These are phyloP conservation scores for Austrolebias charrua DNA, from an alignment of 2,797 vertebrate genomes.

Conservation along the genomic window DNA sequence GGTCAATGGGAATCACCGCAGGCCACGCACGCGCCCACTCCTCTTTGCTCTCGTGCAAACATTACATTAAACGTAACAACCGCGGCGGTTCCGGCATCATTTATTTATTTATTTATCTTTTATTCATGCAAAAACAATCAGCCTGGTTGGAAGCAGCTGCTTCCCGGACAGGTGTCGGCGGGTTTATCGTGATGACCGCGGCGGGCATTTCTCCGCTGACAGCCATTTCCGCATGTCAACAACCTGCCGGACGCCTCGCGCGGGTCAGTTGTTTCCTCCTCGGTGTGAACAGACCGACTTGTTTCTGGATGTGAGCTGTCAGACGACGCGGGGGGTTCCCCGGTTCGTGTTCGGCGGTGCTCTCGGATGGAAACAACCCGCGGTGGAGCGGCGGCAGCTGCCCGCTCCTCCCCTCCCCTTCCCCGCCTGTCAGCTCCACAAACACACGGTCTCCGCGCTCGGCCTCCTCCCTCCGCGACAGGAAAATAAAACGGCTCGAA, in stretches of 20 bases:
- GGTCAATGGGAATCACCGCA: conserved; percentile 40
- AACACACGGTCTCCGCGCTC: conserved; percentile 41
- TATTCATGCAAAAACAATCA: background rate
- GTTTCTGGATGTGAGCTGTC: background rate
- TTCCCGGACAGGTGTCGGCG: conserved; percentile 48
- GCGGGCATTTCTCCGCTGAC: conserved; percentile 27
- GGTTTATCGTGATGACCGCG: conserved; percentile 9
- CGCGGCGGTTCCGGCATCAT: background rate
- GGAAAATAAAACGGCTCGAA: conserved; percentile 8
- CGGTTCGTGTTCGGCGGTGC: conserved; percentile 29
- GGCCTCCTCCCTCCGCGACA: conserved; percentile 63
- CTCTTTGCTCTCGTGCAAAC: conserved; percentile 1
- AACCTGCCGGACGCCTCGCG: conserved; percentile 14
- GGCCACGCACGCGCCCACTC: conserved; percentile 14
- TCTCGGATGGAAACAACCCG: conserved; percentile 32
- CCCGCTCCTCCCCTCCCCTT: conserved; percentile 30
- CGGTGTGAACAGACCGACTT: background rate
- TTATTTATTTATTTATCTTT: too few species aligned
- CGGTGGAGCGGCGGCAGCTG: conserved; percentile 36
- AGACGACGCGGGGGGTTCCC: background rate
- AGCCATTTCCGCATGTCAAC: conserved; percentile 65
- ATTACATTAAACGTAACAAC: background rate
- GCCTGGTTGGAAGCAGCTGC: conserved; percentile 9
- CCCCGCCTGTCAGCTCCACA: conserved; percentile 41
- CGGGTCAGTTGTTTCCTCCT: background rate